Evolutionary conservation across 1,140 invertebrate species (phyloP), one percentile per base, ranked within the genome.

Genomic region (Vanessa atalanta): DNA sequence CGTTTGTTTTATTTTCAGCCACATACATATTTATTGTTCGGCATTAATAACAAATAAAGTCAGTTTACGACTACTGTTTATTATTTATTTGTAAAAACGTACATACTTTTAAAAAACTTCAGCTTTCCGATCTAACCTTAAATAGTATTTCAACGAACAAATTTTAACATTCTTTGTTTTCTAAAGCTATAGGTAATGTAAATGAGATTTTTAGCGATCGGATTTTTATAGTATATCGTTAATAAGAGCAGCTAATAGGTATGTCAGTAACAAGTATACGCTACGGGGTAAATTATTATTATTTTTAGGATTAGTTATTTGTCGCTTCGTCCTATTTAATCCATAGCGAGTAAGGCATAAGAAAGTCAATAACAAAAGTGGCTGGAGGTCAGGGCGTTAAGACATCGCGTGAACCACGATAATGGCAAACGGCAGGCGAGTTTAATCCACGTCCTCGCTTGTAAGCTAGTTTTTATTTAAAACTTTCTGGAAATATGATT

Each of bases 341-440:
- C 65, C 65, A 43, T 48, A 50, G 47, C 50, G 61, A 67, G 60
- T 70, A 65, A 60, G 53, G 75, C 75, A 67, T 65, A 83, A 73
- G 79, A 84, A 90, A 88, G 83, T 88, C 85, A 86, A 90, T 88
- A 88, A 79, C 75, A 83, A 82, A 80, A 82, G 70, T 68, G 77
- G 71, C 66, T 81, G 76, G 82, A 87, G 87, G 88, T 88, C 85
- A 87, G 72, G 78, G 81, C 81, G 79, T 76, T 72, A 82, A 88
- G 82, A 86, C 79, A 80, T 89, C 81, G 87, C 87, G 86, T 88
- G 87, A 83, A 87, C 73, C 31, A 71, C 73, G 51, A 61, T 88
- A 86, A 84, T 82, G 71, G 83, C 79, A 72, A 77, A 65, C 64
- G 78, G 77, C 83, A 85, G 81, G 85, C 85, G 78, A 87, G 71